Evolutionary conservation across 1,140 invertebrate genomes (phyloP).

Genomic region (Drosophila malerkotliana): DNA sequence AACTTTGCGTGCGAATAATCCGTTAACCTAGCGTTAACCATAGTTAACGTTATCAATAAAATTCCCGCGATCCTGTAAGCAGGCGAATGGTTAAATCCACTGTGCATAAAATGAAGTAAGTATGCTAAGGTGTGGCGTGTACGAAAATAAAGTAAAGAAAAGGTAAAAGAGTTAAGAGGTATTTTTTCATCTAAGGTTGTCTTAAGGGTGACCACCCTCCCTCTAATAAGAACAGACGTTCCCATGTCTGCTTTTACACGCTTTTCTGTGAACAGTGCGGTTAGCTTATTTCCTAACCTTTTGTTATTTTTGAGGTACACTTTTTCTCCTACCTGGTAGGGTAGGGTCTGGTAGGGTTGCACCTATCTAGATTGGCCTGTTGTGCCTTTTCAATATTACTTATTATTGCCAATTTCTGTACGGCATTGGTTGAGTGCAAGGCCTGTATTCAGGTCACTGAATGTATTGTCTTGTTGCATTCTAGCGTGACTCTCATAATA

Average conservation of each 20-base stretch:
- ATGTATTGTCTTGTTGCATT: constrained; percentile 10
- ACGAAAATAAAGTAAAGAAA: constrained; percentile 1
- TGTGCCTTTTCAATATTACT: constrained; percentile 5
- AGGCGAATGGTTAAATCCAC: background rate
- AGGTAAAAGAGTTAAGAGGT: background rate
- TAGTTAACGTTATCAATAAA: constrained; percentile 8
- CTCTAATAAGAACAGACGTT: constrained; percentile 14
- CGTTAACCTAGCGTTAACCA: constrained; percentile 10
- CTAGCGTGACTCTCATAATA: constrained; percentile 15
- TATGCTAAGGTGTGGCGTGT: background rate
- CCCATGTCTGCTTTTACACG: constrained; percentile 18
- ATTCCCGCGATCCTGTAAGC: constrained; percentile 6
- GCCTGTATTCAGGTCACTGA: constrained; percentile 9
- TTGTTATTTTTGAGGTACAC: constrained; percentile 5
- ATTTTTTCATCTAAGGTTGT: constrained; percentile 10
- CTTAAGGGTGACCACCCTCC: background rate
- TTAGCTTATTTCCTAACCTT: constrained; percentile 5
- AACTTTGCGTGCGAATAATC: background rate
- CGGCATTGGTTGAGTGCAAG: background rate
- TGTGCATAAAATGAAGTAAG: background rate
- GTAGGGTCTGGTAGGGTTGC: constrained; percentile 4
- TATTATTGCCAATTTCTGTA: background rate
- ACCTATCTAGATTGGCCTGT: constrained; percentile 2
- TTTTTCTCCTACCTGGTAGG: constrained; percentile 4
- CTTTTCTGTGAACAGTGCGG: constrained; percentile 6